A percentile compares a stretch with the other conserved stretches of the same genome.
Evolutionary conservation across 2,113 vertebrate genomes (phyloP).

Genomic region (Catharus minimus): DNA sequence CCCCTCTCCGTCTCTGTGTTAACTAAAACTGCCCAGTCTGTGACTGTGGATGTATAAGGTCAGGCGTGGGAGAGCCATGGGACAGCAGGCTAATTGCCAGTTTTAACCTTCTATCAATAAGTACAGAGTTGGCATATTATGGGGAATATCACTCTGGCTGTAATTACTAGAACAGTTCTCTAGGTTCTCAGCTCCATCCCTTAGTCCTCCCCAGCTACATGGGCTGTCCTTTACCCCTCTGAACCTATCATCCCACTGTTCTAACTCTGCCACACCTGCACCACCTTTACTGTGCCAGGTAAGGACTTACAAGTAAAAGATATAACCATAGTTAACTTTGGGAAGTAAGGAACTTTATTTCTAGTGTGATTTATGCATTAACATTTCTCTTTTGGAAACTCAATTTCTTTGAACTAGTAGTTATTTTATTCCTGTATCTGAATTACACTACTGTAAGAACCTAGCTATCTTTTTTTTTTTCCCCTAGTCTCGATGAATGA

Average conservation of each 20-base stretch:
- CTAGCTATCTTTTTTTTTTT: not conserved
- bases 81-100: not conserved
- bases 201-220: fast-evolving
- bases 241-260: not conserved
- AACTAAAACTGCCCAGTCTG: slow-evolving; percentile 64
- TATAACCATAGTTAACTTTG: not conserved
- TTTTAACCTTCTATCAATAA: not conserved
- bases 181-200: not conserved
- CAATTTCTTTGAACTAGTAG: not conserved
- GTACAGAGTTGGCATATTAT: fast-evolving
- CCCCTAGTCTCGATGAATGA: not conserved
- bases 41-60: not conserved
- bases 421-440: not conserved
- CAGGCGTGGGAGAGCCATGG: slow-evolving; percentile 20
- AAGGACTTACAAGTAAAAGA: not conserved
- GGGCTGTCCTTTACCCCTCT: not conserved
- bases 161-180: not conserved
- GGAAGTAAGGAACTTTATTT: not conserved
- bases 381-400: not conserved
- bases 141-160: not conserved
- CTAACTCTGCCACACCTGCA: not conserved
- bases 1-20: not conserved
- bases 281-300: not conserved
- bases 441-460: not conserved
- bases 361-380: not conserved